Conservation (phyloP, 92 coral and sea anemone species). For the Siderastrea radians region DNA sequence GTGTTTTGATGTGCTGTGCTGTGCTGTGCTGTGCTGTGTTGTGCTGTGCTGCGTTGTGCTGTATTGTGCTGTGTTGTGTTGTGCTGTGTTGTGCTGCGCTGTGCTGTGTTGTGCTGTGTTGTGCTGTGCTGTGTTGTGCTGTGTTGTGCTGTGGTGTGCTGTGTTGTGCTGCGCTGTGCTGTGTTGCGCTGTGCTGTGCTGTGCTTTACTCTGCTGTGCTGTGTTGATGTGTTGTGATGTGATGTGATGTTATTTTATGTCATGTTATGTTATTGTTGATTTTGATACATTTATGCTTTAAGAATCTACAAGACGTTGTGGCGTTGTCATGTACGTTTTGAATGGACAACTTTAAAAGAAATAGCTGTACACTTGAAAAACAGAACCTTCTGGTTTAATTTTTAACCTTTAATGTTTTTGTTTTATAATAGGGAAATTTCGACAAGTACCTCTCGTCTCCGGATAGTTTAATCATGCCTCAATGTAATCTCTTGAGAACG, state of each 20-base stretch:
- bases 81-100: neutral
- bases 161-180: neutral
- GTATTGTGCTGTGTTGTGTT: neutral
- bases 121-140: neutral
- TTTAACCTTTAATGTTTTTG: neutral
- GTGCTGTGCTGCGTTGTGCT: neutral
- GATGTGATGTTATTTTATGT: too few relatives aligned
- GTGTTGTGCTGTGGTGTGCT: neutral
- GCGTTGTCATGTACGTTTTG: too few relatives aligned
- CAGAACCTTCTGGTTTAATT: neutral
- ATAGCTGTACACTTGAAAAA: neutral
- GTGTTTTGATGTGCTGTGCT: neutral
- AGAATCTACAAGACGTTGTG: too few relatives aligned
- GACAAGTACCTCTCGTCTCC: conserved; percentile 98
- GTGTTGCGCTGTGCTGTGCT: neutral
- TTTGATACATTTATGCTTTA: too few relatives aligned
- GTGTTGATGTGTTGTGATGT: too few relatives aligned
- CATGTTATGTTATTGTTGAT: too few relatives aligned
- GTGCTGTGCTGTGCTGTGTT: neutral
- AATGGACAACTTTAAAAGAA: too few relatives aligned
- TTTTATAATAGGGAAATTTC: conserved; percentile 79
- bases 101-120: neutral
- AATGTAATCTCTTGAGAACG: conserved; percentile 92
- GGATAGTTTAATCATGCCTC: conserved; percentile 95
- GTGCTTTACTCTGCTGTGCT: too few relatives aligned